Base-by-base conservation (phyloP, 2,797 vertebrate species). In the Vireo griseus region DNA sequence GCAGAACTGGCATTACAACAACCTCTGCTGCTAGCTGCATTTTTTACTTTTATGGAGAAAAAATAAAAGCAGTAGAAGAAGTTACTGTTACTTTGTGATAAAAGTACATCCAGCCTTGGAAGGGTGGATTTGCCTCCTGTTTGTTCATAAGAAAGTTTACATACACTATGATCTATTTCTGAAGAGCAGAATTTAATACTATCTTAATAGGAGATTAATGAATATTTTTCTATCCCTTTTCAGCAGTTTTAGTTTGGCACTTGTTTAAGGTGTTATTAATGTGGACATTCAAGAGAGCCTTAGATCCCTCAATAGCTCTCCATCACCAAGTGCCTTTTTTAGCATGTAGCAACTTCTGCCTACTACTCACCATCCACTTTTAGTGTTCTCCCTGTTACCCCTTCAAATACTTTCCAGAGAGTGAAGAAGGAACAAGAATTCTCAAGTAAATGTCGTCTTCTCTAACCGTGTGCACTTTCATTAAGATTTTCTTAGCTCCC, bases 1-100 rank as follows among this genome's bases (percentile, higher is more conserved):
- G 90, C 93, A 94, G 93, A 95, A 71, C 80, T 94, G 95, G 94
- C 79, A 86, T 48, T 86, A 67, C 82, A 86, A 90, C 92, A 84
- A 63, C 67, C 59, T 95, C 86, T 75, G 51, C 76, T 95, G 88
- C 80, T 91, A 89, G 86, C 63, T 95, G 86, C 31, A 75, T 94
- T 90, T 94, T 94, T 94, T 88, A 90, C 44, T 94, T 94, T 91
- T 88, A 85, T 61, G 39, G 17, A 16, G 33, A 86, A 90, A 94
- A 83, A 91, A 40, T 47, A 76, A 79, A 88, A 75, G 42, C 50
- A 44, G 69, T 69, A 48, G 44, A 85, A 95, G 82, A 83, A 67
- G 76, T 88, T 93, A 79, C 57, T 29, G 10, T 61, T 91, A 55
- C 17, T 81, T 90, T 35, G 45, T 1, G 0, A 73, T 79, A 91